These are phyloP conservation scores for Nomada ferruginata DNA, from an alignment of 2,888 invertebrate species.

Conservation along the genomic window DNA sequence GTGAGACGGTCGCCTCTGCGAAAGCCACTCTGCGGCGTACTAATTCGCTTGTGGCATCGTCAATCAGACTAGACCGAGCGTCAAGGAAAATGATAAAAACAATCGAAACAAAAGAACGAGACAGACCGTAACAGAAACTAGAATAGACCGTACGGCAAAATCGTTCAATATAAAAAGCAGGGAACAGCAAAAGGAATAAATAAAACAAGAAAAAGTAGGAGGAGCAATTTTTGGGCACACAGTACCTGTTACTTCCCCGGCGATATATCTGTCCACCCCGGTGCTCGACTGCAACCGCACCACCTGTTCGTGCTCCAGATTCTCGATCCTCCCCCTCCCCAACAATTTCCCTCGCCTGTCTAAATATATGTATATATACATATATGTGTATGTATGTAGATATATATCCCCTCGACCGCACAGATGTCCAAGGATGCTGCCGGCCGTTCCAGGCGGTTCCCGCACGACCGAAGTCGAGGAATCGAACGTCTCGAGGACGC, in stretches of 20 bases:
- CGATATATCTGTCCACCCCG: slow-evolving; percentile 41
- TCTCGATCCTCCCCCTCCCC: slow-evolving; percentile 42
- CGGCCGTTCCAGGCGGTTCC: background rate
- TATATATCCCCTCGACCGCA: slow-evolving; percentile 29
- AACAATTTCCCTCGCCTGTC: background rate
- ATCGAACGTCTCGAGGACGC: too few relatives aligned
- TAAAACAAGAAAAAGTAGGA: background rate
- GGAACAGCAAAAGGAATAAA: background rate
- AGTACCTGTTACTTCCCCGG: slow-evolving; percentile 63
- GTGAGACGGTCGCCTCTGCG: background rate
- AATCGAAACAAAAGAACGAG: too few relatives aligned
- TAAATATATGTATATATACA: background rate
- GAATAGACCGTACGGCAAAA: too few relatives aligned
- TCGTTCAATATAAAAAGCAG: background rate
- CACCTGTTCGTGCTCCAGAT: slow-evolving; percentile 65
- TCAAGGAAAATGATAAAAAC: too few relatives aligned
- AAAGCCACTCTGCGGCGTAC: background rate
- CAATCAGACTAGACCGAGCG: too few relatives aligned
- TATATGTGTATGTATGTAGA: background rate
- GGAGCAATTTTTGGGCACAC: slow-evolving; percentile 25
- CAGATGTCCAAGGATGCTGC: slow-evolving; percentile 18
- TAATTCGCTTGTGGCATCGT: background rate
- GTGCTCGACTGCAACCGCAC: slow-evolving; percentile 49
- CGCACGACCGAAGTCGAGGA: background rate
- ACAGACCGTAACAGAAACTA: too few relatives aligned